Evolutionary conservation across 2,888 invertebrate species (phyloP).

Genomic region (Strigamia maritima): DNA sequence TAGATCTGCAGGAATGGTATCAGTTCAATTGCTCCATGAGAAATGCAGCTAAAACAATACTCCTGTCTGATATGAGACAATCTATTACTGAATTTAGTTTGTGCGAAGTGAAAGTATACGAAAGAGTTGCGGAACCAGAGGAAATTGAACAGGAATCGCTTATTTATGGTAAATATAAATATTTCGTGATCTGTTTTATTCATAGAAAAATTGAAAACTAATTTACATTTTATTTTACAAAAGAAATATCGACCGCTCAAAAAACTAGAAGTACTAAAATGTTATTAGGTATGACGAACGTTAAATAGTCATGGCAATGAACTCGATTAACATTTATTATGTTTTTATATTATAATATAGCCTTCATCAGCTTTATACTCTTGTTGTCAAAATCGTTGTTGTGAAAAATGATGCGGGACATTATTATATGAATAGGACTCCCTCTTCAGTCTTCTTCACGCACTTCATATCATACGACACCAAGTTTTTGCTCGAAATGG

Average conservation of each 20-base stretch:
- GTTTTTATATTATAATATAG: neutral
- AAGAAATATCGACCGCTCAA: neutral
- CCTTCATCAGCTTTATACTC: neutral
- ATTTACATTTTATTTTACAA: neutral
- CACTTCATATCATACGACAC: neutral
- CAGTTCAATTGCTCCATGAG: neutral
- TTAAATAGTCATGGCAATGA: neutral
- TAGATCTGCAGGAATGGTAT: neutral
- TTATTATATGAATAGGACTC: neutral
- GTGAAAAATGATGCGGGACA: conserved; percentile 21
- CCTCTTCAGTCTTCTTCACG: too few relatives aligned
- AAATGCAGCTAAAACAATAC: neutral
- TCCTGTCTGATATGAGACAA: neutral
- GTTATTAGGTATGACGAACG: neutral
- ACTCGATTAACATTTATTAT: neutral
- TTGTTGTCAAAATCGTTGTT: neutral
- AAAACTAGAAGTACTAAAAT: neutral
- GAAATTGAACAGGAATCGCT: neutral
- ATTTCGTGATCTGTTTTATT: neutral
- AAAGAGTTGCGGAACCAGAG: neutral
- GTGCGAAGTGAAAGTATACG: neutral
- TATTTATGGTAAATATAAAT: neutral
- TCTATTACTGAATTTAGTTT: neutral
- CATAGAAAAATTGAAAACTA: neutral
- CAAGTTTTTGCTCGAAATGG: neutral